Conservation (phyloP, 1,140 invertebrate species). For the Chironomus tepperi region DNA sequence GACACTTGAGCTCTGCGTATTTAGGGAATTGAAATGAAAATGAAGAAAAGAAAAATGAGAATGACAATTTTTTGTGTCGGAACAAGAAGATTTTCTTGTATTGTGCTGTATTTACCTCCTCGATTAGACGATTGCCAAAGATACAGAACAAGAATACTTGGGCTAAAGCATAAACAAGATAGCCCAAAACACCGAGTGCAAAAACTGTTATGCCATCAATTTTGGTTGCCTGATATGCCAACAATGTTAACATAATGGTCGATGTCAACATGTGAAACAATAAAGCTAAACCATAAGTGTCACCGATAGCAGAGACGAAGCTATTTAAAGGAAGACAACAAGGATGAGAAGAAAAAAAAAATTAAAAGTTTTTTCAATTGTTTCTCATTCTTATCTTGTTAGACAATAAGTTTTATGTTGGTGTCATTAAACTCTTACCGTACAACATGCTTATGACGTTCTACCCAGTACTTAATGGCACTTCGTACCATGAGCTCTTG, state of each 20-base stretch:
- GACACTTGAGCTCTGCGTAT: slow-evolving; percentile 66
- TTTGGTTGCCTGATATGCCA: slow-evolving; percentile 80
- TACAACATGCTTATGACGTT: slow-evolving; percentile 75
- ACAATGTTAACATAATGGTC: slow-evolving; percentile 67
- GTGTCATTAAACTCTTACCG: slow-evolving; percentile 44
- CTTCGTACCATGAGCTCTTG: slow-evolving; percentile 72
- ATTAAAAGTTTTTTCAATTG: slow-evolving; percentile 26
- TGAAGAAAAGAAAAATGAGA: too few species aligned
- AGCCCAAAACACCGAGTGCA: slow-evolving; percentile 64
- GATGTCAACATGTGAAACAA: slow-evolving; percentile 75
- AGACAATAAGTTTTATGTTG: neutral
- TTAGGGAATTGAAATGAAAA: neutral
- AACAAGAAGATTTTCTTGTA: too few species aligned
- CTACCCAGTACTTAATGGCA: slow-evolving; percentile 81
- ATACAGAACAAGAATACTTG: slow-evolving; percentile 80
- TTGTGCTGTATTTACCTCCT: slow-evolving; percentile 53
- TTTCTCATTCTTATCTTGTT: neutral
- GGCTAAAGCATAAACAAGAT: slow-evolving; percentile 64
- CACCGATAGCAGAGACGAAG: slow-evolving; percentile 65
- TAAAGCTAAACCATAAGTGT: slow-evolving; percentile 68
- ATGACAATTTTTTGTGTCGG: neutral
- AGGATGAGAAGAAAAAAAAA: slow-evolving; percentile 24
- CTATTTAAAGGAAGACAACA: slow-evolving; percentile 39
- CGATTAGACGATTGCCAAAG: slow-evolving; percentile 73
- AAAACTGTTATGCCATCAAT: slow-evolving; percentile 64